Percentiles rank a stretch among this genome's conserved stretches.
phyloP scores from a whole-genome alignment of 2,888 invertebrate species.

The Mesodorylaimus sp. region DNA sequence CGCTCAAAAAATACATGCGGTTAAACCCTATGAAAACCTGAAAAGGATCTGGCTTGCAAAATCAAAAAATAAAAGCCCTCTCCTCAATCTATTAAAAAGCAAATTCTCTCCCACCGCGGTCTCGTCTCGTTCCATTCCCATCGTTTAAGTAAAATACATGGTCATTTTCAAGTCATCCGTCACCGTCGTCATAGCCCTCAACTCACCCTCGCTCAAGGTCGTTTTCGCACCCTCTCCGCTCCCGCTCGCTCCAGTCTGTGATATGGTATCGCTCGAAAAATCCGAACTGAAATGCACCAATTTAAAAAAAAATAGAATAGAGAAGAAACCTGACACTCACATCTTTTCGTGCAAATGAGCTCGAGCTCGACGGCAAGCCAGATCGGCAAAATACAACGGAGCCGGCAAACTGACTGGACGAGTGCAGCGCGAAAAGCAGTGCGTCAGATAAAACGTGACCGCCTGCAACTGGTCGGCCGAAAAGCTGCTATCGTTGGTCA shows the following conservation, averaged over 20 bases:
- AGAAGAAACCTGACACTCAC: not conserved
- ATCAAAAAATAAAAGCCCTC: too few species aligned
- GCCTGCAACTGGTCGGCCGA: constrained; percentile 18
- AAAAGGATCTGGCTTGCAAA: too few species aligned
- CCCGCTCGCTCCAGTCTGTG: too few species aligned
- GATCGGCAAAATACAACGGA: constrained; percentile 14
- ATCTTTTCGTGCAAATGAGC: not conserved
- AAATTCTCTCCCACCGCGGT: too few species aligned
- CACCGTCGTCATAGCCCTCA: not conserved
- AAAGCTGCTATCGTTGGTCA: constrained; percentile 17
- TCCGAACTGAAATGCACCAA: not conserved
- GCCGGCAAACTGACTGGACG: constrained; percentile 14
- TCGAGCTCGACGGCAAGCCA: not conserved
- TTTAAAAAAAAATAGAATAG: too few species aligned
- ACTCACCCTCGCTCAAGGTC: not conserved
- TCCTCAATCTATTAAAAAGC: too few species aligned
- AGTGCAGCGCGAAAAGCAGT: constrained; percentile 19
- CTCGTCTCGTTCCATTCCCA: too few species aligned
- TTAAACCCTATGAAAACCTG: too few species aligned
- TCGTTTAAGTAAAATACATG: not conserved
- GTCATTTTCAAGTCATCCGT: not conserved
- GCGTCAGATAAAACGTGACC: constrained; percentile 17
- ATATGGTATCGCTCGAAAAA: not conserved
- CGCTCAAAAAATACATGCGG: too few species aligned
- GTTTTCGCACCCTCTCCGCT: too few species aligned